Percentiles rank a stretch among this genome's conserved stretches.
phyloP scores from a whole-genome alignment of 2,797 vertebrate genomes.

The Neosilurus hyrtlii region DNA sequence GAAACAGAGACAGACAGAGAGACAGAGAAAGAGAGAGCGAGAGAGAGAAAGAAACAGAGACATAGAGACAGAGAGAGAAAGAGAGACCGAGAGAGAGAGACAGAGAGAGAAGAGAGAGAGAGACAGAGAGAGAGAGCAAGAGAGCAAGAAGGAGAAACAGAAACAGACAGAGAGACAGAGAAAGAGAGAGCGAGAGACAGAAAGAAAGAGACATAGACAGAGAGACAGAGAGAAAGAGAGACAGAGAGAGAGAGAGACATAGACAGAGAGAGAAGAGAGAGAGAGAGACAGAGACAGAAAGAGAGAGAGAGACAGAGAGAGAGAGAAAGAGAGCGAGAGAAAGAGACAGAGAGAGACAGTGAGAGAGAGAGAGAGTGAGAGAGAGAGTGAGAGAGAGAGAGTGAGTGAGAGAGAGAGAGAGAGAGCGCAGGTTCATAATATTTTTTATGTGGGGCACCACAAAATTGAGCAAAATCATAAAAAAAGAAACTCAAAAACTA shows the following conservation, averaged over 20 bases:
- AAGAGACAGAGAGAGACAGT: not conserved
- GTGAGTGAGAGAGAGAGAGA: slow-evolving; percentile 15
- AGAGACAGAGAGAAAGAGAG: not conserved
- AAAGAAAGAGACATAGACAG: not conserved
- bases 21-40: not conserved
- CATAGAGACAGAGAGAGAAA: too few relatives aligned
- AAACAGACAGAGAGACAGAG: not conserved
- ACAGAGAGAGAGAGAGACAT: not conserved
- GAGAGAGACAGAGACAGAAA: not conserved
- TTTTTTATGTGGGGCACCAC: not conserved
- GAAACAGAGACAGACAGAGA: not conserved
- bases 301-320: slow-evolving; percentile 30
- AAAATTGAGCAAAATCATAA: not conserved
- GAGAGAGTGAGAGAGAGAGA: not conserved
- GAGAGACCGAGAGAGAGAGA: slow-evolving; percentile 41
- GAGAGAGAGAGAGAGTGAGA: not conserved
- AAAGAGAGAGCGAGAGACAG: not conserved
- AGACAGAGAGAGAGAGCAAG: too few relatives aligned
- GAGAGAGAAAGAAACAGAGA: too few relatives aligned
- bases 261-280: not conserved
- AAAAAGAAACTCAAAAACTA: slow-evolving; percentile 8
- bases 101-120: slow-evolving; percentile 26
- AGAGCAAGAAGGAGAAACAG: not conserved
- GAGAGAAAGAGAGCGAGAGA: not conserved
- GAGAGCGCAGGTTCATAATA: slow-evolving; percentile 18